Conservation (phyloP, 2,113 vertebrate genomes). For the Leuciscus idus region DNA sequence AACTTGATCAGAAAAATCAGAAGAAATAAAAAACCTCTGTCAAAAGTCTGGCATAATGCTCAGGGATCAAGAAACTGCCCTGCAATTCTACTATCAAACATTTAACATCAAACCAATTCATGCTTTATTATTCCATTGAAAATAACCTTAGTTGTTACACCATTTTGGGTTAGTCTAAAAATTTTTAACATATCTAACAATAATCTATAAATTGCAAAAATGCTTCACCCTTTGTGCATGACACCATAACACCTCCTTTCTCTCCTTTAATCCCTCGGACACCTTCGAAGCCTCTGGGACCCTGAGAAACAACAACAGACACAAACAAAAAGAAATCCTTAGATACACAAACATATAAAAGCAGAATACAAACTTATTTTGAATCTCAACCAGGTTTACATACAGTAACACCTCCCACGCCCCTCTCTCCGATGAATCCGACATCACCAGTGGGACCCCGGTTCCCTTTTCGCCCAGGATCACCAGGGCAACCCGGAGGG, state of each 20-base stretch:
- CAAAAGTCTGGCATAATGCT: not conserved
- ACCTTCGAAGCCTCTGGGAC: constrained; percentile 81
- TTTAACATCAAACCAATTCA: not conserved
- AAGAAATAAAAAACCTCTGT: not conserved
- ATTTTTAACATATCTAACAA: not conserved
- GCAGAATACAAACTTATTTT: not conserved
- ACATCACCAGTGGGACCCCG: constrained; percentile 58
- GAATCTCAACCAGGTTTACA: constrained; percentile 44
- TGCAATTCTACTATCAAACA: not conserved
- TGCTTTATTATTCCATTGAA: not conserved
- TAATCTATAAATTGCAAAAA: not conserved
- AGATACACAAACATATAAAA: not conserved
- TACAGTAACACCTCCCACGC: constrained; percentile 61
- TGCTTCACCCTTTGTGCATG: constrained; percentile 65
- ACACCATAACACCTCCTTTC: constrained; percentile 77
- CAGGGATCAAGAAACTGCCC: not conserved
- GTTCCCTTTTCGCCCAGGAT: constrained; percentile 52
- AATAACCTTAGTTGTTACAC: not conserved
- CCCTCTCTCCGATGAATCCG: constrained; percentile 68
- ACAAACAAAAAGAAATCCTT: not conserved
- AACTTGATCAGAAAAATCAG: not conserved
- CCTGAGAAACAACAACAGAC: constrained; percentile 71
- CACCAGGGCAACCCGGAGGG: constrained; percentile 33
- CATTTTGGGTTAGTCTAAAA: not conserved
- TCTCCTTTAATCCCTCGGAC: constrained; percentile 82